Evolutionary conservation across 1,140 invertebrate genomes (phyloP).

Genomic region (Drosophila lini): DNA sequence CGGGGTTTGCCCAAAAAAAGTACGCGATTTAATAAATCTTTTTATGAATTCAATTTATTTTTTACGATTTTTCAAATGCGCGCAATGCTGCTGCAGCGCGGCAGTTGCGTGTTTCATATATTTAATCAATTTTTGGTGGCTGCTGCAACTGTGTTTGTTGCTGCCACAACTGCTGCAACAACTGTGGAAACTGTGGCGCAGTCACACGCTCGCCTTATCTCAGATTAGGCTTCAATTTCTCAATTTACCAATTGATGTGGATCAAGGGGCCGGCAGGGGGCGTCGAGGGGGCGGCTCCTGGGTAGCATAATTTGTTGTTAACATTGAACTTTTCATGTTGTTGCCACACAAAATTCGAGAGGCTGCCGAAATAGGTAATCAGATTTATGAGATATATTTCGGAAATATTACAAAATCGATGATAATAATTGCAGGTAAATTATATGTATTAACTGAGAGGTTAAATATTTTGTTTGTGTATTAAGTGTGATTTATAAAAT

Average conservation of each 20-base stretch:
- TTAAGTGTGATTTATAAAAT: background rate
- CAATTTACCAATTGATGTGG: conserved; percentile 71
- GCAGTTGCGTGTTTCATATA: conserved; percentile 77
- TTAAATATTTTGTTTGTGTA: background rate
- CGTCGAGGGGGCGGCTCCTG: conserved; percentile 16
- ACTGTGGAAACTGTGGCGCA: conserved; percentile 32
- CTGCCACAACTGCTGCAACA: conserved; percentile 16
- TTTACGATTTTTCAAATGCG: conserved; percentile 72
- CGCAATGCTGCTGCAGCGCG: conserved; percentile 19
- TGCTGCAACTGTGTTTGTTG: conserved; percentile 27
- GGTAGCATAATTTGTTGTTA: conserved; percentile 54
- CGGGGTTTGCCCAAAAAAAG: conserved; percentile 66
- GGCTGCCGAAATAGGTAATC: conserved; percentile 3
- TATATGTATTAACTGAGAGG: background rate
- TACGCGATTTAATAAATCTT: conserved; percentile 77
- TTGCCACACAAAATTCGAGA: conserved; percentile 23
- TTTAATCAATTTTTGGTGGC: conserved; percentile 73
- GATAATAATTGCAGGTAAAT: conserved; percentile 1
- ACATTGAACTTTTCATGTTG: conserved; percentile 74
- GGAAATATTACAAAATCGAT: conserved; percentile 9
- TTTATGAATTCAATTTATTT: conserved; percentile 80
- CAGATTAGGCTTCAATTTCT: conserved; percentile 79
- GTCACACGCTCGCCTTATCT: conserved; percentile 77
- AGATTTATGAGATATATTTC: conserved; percentile 21
- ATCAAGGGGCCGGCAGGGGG: conserved; percentile 13